Evolutionary conservation across 2,888 invertebrate species (phyloP).

Genomic region (Calliopum simillimum): DNA sequence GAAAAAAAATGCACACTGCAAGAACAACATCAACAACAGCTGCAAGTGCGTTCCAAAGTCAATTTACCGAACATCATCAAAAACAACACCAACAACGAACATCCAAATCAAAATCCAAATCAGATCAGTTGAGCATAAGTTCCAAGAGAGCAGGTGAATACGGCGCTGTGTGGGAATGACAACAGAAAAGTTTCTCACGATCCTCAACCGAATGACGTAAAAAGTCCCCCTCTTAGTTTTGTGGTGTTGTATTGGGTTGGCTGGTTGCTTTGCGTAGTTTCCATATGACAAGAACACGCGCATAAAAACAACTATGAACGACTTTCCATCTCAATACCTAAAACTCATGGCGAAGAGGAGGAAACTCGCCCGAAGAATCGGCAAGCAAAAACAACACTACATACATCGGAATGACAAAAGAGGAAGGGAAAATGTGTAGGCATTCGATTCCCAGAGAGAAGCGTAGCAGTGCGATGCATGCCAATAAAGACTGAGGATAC

Average conservation of each 20-base stretch:
- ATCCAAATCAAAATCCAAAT: slow-evolving; percentile 32
- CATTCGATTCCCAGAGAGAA: slow-evolving; percentile 11
- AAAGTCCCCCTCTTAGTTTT: slow-evolving; percentile 22
- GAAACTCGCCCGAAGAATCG: background rate
- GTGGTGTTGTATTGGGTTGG: slow-evolving; percentile 4
- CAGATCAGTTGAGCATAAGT: slow-evolving; percentile 21
- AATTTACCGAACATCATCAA: background rate
- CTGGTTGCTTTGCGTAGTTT: slow-evolving; percentile 1
- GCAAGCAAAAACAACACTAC: background rate
- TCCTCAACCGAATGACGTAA: slow-evolving; percentile 13
- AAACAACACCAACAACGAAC: slow-evolving; percentile 43
- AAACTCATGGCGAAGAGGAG: background rate
- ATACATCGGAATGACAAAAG: slow-evolving; percentile 6
- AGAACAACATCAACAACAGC: slow-evolving; percentile 35
- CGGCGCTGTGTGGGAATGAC: slow-evolving; percentile 66
- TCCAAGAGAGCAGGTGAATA: slow-evolving; percentile 55
- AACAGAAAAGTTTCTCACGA: slow-evolving; percentile 65
- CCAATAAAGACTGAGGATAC: too few relatives aligned
- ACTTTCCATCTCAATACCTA: slow-evolving; percentile 18
- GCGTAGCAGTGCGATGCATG: slow-evolving; percentile 3
- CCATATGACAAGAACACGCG: slow-evolving; percentile 30
- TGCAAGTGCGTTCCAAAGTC: slow-evolving; percentile 13
- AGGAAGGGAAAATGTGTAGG: background rate
- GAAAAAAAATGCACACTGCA: slow-evolving; percentile 23
- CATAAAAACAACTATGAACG: slow-evolving; percentile 10